phyloP scores from a whole-genome alignment of 2,797 vertebrate genomes.

The Pseudocheirus occidentalis region DNA sequence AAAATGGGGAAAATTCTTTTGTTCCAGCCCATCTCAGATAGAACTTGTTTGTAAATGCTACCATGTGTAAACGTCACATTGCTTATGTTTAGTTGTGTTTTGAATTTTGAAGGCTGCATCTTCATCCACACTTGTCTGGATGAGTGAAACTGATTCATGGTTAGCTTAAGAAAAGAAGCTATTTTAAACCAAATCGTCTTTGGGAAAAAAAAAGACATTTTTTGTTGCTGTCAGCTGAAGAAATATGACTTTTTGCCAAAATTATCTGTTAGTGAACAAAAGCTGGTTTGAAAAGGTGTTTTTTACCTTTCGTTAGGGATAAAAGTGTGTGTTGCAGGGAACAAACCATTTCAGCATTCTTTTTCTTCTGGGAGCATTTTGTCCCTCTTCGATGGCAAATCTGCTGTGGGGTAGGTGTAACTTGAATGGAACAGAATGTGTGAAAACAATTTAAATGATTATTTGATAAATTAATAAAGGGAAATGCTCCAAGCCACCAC shows the following conservation, averaged over 20 bases:
- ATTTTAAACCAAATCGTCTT: constrained; percentile 75
- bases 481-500: constrained; percentile 47
- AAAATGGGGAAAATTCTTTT: constrained; percentile 74
- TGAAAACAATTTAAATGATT: constrained; percentile 72
- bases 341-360: not conserved
- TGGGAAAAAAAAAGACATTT: constrained; percentile 55
- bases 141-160: constrained; percentile 77
- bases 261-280: constrained; percentile 48
- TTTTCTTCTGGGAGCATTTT: constrained; percentile 20
- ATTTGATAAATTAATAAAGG: constrained; percentile 77
- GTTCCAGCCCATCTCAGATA: constrained; percentile 66
- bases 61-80: constrained; percentile 64
- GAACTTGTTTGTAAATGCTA: constrained; percentile 66
- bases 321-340: not conserved
- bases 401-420: constrained; percentile 53
- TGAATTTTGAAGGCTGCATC: constrained; percentile 75
- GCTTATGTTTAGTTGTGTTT: constrained; percentile 75
- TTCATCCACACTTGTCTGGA: constrained; percentile 78
- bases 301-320: not conserved
- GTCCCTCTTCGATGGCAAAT: constrained; percentile 36
- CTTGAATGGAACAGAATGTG: constrained; percentile 66
- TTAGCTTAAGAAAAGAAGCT: constrained; percentile 75
- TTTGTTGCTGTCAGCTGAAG: constrained; percentile 66
- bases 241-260: constrained; percentile 66
- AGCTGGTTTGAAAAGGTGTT: constrained; percentile 53